Conservation (phyloP, 2,888 invertebrate species). For the Herminia tarsipennalis region DNA sequence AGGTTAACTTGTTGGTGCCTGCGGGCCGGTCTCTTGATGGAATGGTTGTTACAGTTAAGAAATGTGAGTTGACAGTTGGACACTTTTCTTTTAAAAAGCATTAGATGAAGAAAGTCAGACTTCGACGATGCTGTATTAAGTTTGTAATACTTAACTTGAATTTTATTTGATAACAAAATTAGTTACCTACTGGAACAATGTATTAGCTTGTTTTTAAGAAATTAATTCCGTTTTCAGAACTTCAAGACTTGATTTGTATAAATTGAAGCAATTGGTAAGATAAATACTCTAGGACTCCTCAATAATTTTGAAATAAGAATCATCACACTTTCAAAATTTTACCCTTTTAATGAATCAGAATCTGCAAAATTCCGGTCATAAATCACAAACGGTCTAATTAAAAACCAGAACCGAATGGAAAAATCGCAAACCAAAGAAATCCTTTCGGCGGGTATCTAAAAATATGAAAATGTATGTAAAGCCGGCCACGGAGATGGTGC, state of each 20-base stretch:
- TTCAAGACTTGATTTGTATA: too few relatives aligned
- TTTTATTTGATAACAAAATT: too few relatives aligned
- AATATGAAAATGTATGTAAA: slow-evolving; percentile 81
- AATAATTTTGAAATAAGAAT: too few relatives aligned
- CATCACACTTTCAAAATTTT: too few relatives aligned
- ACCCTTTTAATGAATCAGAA: background rate
- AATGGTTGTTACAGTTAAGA: slow-evolving; percentile 46
- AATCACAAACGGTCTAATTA: slow-evolving; percentile 28
- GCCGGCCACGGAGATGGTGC: slow-evolving; percentile 64
- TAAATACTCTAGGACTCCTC: too few relatives aligned
- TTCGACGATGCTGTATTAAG: too few relatives aligned
- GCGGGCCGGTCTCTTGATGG: slow-evolving; percentile 52
- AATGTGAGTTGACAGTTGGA: slow-evolving; percentile 41
- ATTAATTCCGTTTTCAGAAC: too few relatives aligned
- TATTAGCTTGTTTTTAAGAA: too few relatives aligned
- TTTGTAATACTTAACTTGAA: too few relatives aligned
- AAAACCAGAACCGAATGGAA: slow-evolving; percentile 25
- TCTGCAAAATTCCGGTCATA: slow-evolving; percentile 9
- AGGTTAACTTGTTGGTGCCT: slow-evolving; percentile 60
- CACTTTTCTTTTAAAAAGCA: slow-evolving; percentile 31
- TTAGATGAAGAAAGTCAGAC: too few relatives aligned
- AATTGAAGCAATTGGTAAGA: too few relatives aligned
- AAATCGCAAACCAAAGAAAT: slow-evolving; percentile 49
- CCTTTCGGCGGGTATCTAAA: slow-evolving; percentile 64
- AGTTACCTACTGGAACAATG: too few relatives aligned